Evolutionary conservation across 2,113 vertebrate species (phyloP).

Genomic region (Sorex araneus): DNA sequence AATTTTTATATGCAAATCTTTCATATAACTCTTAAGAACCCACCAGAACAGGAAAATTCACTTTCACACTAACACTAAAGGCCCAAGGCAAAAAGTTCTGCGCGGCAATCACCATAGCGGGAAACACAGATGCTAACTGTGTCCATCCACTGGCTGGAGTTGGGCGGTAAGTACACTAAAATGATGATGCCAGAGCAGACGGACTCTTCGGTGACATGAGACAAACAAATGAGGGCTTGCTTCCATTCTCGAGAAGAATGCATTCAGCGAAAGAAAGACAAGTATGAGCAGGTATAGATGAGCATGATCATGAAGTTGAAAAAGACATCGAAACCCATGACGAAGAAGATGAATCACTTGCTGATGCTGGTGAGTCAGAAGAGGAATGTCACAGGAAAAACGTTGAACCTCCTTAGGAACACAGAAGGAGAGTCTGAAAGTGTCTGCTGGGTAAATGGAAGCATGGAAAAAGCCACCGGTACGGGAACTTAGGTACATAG

Average conservation of each 20-base stretch:
- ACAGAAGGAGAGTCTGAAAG: constrained; percentile 79
- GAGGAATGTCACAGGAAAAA: constrained; percentile 71
- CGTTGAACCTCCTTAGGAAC: constrained; percentile 69
- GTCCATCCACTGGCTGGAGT: not conserved
- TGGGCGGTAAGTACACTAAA: constrained; percentile 69
- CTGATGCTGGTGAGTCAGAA: constrained; percentile 58
- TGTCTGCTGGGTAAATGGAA: constrained; percentile 66
- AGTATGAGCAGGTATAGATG: constrained; percentile 72
- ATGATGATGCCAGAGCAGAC: constrained; percentile 58
- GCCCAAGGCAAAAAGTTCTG: constrained; percentile 70
- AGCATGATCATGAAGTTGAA: constrained; percentile 68
- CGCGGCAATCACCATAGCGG: constrained; percentile 57
- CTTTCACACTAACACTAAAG: not conserved
- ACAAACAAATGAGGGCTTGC: constrained; percentile 50
- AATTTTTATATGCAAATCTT: too few species aligned
- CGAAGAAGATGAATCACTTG: constrained; percentile 42
- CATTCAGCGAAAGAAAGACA: constrained; percentile 52
- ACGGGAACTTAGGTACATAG: constrained; percentile 27
- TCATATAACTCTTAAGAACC: too few species aligned
- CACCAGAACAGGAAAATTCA: too few species aligned
- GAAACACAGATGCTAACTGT: constrained; percentile 68
- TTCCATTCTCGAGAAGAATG: constrained; percentile 33
- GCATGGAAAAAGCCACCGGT: constrained; percentile 71
- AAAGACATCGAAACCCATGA: constrained; percentile 69
- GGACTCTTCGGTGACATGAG: constrained; percentile 5